Evolutionary conservation across 2,797 vertebrate species (phyloP).

Genomic region (Esox masquinongy): DNA sequence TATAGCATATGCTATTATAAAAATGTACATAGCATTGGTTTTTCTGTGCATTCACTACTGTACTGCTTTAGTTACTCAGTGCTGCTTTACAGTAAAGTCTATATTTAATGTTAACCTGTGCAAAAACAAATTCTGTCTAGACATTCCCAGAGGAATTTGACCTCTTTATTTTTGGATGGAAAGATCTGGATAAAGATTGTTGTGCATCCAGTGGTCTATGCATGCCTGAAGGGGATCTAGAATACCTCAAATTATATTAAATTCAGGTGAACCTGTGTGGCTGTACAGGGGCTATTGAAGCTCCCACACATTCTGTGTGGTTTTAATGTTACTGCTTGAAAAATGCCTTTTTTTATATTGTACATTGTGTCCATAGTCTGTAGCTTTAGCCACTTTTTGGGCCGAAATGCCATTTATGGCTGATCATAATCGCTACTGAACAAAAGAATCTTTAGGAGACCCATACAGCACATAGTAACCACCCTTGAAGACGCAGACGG

Average conservation of each 20-base stretch:
- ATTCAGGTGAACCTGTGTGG: background rate
- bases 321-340: background rate
- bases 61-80: conserved; percentile 27
- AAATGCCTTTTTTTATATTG: background rate
- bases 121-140: conserved; percentile 50
- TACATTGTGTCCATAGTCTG: background rate
- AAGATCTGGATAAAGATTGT: background rate
- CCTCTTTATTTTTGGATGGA: conserved; percentile 20
- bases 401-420: background rate
- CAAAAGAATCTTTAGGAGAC: conserved; percentile 2
- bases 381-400: background rate
- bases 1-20: no score
- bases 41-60: background rate
- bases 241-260: background rate
- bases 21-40: no score
- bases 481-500: conserved; percentile 13
- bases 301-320: background rate
- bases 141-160: conserved; percentile 50
- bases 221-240: background rate
- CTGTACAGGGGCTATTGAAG: background rate
- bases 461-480: background rate
- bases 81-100: conserved; percentile 27
- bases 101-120: conserved; percentile 14
- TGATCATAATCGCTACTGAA: background rate
- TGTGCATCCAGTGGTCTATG: background rate